Percentiles rank a stretch among this genome's conserved stretches.
Conservation (phyloP, 1,140 invertebrate genomes). For the Portunus trituberculatus region DNA sequence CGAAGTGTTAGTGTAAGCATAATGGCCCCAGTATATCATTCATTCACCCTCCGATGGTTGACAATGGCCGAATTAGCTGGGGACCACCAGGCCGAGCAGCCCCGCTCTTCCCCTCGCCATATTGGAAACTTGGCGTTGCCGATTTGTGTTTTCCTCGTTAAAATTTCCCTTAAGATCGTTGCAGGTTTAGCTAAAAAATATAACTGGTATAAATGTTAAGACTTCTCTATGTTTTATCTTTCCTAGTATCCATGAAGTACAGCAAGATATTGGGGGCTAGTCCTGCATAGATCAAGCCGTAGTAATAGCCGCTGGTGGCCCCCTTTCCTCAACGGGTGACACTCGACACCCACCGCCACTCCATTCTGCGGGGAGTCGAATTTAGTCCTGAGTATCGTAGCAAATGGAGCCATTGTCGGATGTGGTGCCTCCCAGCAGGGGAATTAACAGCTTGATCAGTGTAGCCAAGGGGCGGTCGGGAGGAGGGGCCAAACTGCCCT, state of each 20-base stretch:
- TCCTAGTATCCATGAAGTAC: too few relatives aligned
- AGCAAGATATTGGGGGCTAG: too few relatives aligned
- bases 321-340: not conserved
- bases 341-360: not conserved
- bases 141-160: not conserved
- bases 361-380: slow-evolving; percentile 24
- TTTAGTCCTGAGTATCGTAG: slow-evolving; percentile 43
- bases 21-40: slow-evolving; percentile 74
- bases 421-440: not conserved
- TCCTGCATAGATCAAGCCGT: too few relatives aligned
- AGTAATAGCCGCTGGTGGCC: not conserved
- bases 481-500: not conserved
- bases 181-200: not conserved
- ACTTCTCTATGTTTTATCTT: not conserved
- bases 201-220: not conserved
- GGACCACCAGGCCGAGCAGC: not conserved
- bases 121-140: slow-evolving; percentile 51
- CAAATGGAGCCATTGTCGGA: slow-evolving; percentile 63
- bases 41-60: slow-evolving; percentile 75
- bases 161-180: not conserved
- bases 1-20: slow-evolving; percentile 70
- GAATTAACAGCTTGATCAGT: slow-evolving; percentile 32
- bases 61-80: slow-evolving; percentile 74
- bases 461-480: not conserved
- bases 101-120: not conserved